Evolutionary conservation across 2,113 vertebrate genomes (phyloP), one percentile per base, ranked within the genome.

Genomic region (Zeus faber): DNA sequence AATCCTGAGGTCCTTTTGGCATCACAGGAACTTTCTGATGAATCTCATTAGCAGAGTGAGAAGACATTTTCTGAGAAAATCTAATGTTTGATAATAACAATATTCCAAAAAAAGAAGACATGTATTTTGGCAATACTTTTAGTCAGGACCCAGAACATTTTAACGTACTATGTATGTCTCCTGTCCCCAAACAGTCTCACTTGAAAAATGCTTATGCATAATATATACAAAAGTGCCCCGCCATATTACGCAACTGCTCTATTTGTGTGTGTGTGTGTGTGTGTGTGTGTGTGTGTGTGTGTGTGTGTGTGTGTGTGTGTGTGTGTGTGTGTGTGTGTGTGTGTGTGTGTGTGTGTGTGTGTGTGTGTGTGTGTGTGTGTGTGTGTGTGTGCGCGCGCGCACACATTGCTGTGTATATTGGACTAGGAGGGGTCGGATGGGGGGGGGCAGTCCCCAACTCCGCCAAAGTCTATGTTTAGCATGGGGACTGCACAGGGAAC

Each of bases 121-220:
- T 39, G 64, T 45, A 68, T 72, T 68, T 76, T 65, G 62, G 72
- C 58, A 55, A 50, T n/a, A n/a, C n/a, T n/a, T n/a, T n/a, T n/a
- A n/a, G n/a, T n/a, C n/a, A n/a, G n/a, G n/a, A n/a, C n/a, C n/a
- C n/a, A n/a, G n/a, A 54, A 29, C 43, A 27, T 26, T n/a, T 29
- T 26, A 47, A 25, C 48, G 1, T 18, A 33, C 26, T 22, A 29
- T 24, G 29, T 18, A 20, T n/a, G 26, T 26, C 8, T 3, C 7
- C 14, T 10, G 8, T 40, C 13, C 21, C n/a, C n/a, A n/a, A n/a
- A n/a, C n/a, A n/a, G n/a, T n/a, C n/a, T n/a, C n/a, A n/a, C 33
- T 25, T 4, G 11, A 40, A 6, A 22, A 44, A 17, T 22, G 10
- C n/a, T 45, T 22, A 45, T 55, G 25, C 18, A 56, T 56, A 22